Evolutionary conservation across 1,140 invertebrate genomes (phyloP).

Genomic region (Himalopsyche phryganea): DNA sequence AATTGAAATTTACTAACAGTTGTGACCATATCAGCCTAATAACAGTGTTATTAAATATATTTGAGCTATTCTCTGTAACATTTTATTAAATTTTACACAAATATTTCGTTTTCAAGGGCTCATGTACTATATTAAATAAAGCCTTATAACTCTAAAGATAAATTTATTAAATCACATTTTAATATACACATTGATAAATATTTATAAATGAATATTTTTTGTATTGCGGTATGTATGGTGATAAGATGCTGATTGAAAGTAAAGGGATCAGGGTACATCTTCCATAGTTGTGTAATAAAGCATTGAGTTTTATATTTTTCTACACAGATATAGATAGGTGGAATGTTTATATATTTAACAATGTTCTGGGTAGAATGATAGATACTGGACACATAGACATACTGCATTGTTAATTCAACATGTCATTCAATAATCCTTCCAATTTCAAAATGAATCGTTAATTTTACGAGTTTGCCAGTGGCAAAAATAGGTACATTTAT

Average conservation of each 20-base stretch:
- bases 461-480: no score
- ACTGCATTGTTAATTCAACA: no score
- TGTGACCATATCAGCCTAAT: no score
- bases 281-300: slow-evolving; percentile 25
- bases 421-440: no score
- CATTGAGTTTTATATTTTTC: slow-evolving; percentile 34
- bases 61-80: no score
- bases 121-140: slow-evolving; percentile 7
- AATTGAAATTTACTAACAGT: no score
- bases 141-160: slow-evolving; percentile 17
- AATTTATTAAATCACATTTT: slow-evolving; percentile 21
- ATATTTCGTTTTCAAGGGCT: slow-evolving; percentile 5
- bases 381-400: no score
- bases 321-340: slow-evolving; percentile 20
- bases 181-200: slow-evolving; percentile 16
- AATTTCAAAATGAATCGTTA: no score
- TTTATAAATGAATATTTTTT: slow-evolving; percentile 20
- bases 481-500: no score
- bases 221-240: slow-evolving; percentile 11
- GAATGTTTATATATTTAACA: neutral
- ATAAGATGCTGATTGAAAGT: slow-evolving; percentile 5
- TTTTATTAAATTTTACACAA: neutral
- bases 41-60: no score
- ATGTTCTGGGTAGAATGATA: no score
- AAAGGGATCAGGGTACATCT: slow-evolving; percentile 30